phyloP scores from a whole-genome alignment of 2,888 invertebrate genomes.

The Drosophila picticornis region DNA sequence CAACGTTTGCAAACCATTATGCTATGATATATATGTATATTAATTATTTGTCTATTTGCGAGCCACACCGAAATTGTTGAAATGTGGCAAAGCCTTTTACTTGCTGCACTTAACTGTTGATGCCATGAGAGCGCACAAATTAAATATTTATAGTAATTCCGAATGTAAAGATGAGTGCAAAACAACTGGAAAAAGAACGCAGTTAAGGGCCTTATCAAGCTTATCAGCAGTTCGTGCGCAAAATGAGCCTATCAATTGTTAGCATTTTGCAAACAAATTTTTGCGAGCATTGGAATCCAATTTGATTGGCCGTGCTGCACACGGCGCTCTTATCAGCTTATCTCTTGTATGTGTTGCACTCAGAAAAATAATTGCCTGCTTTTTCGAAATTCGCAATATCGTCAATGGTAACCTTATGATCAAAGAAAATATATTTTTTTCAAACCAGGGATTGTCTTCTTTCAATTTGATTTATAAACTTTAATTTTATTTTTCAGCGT shows the following conservation, averaged over 20 bases:
- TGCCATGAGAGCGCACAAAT: conserved; percentile 7
- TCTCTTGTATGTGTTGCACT: conserved; percentile 39
- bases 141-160: conserved; percentile 29
- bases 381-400: background rate
- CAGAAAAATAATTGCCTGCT: background rate
- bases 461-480: background rate
- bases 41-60: conserved; percentile 8
- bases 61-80: conserved; percentile 14
- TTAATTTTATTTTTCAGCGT: background rate
- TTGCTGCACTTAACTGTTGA: conserved; percentile 24
- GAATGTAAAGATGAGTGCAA: conserved; percentile 31
- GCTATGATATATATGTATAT: background rate
- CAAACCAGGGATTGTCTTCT: background rate
- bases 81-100: conserved; percentile 26
- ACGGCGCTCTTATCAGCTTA: conserved; percentile 54
- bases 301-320: conserved; percentile 40
- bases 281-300: conserved; percentile 25
- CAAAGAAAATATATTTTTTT: background rate
- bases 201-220: conserved; percentile 10
- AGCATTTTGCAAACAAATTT: conserved; percentile 32
- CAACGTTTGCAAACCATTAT: conserved; percentile 73
- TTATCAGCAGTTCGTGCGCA: conserved; percentile 64
- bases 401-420: background rate
- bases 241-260: conserved; percentile 47
- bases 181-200: background rate